A percentile compares a stretch with the other conserved stretches of the same genome.
These are phyloP conservation scores for Ligdia adustata DNA, from an alignment of 2,888 invertebrate species.

Conservation along the genomic window DNA sequence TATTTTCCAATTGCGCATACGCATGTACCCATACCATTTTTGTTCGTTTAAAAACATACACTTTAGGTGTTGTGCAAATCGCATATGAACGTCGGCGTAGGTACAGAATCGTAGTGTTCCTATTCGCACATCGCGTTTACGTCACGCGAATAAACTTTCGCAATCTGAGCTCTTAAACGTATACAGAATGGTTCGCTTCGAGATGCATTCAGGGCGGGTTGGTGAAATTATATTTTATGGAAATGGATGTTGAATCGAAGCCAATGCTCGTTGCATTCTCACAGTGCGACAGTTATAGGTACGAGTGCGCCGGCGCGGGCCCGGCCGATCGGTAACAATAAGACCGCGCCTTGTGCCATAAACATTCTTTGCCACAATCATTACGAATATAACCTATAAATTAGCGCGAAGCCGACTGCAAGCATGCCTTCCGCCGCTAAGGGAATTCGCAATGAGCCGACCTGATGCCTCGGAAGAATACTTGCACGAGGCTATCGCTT, in stretches of 20 bases:
- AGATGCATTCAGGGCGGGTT: conserved; percentile 61
- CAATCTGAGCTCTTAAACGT: conserved; percentile 45
- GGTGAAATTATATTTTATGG: conserved; percentile 77
- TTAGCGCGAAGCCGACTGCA: conserved; percentile 69
- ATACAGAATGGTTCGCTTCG: conserved; percentile 57
- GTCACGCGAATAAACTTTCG: conserved; percentile 48
- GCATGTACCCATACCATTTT: conserved; percentile 39
- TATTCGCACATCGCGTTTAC: conserved; percentile 42
- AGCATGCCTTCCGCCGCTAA: conserved; percentile 56
- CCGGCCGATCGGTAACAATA: conserved; percentile 75
- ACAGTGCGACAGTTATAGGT: conserved; percentile 67
- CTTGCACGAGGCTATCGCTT: conserved; percentile 42
- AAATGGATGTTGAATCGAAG: conserved; percentile 76
- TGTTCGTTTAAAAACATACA: conserved; percentile 55
- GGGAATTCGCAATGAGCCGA: conserved; percentile 67
- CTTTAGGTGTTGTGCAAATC: conserved; percentile 49
- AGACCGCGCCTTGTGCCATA: conserved; percentile 78
- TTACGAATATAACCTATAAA: conserved; percentile 81
- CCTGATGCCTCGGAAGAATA: conserved; percentile 49
- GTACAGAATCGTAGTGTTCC: conserved; percentile 30
- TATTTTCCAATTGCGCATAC: conserved; percentile 52
- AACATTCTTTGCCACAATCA: conserved; percentile 80
- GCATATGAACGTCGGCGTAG: conserved; percentile 31
- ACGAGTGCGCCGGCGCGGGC: conserved; percentile 42
- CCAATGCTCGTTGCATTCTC: conserved; percentile 71